Percentiles rank a stretch among this genome's conserved stretches.
These are phyloP conservation scores for Anguilla megastoma DNA, from an alignment of 2,797 vertebrate species.

Conservation along the genomic window DNA sequence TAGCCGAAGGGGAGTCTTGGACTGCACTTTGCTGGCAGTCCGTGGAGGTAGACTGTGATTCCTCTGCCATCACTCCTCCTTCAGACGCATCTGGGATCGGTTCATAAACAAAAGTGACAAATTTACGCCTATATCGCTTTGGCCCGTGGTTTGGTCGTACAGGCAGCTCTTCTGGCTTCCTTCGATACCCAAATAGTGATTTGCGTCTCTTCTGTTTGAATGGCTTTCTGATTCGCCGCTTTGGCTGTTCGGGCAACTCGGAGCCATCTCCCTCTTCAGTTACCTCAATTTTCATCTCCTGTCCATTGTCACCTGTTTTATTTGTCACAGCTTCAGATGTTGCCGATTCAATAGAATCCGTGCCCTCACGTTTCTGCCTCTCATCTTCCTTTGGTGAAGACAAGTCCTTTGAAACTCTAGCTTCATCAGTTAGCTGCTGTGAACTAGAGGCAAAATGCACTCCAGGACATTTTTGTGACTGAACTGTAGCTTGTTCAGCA, in stretches of 20 bases:
- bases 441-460: not conserved
- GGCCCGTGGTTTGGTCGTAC: not conserved
- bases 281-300: constrained; percentile 52
- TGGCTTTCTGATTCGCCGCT: not conserved
- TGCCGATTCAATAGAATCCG: constrained; percentile 13
- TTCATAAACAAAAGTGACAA: constrained; percentile 60
- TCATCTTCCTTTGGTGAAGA: constrained; percentile 29
- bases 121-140: constrained; percentile 44
- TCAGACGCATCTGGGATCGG: constrained; percentile 42
- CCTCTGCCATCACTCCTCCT: not conserved
- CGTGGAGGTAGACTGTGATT: constrained; percentile 45
- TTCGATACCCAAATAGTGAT: constrained; percentile 55
- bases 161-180: constrained; percentile 39
- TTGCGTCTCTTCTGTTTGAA: constrained; percentile 46
- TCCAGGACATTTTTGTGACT: not conserved
- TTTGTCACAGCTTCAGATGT: constrained; percentile 50
- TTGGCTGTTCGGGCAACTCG: constrained; percentile 9
- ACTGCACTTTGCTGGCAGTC: constrained; percentile 50
- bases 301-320: constrained; percentile 47
- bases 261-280: constrained; percentile 40
- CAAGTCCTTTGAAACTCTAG: constrained; percentile 28
- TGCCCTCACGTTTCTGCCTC: not conserved
- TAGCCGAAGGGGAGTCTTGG: constrained; percentile 64
- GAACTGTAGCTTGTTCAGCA: constrained; percentile 11
- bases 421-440: not conserved